Base-by-base conservation (phyloP, 2,888 invertebrate species). In the Asteroscopus sphinx region DNA sequence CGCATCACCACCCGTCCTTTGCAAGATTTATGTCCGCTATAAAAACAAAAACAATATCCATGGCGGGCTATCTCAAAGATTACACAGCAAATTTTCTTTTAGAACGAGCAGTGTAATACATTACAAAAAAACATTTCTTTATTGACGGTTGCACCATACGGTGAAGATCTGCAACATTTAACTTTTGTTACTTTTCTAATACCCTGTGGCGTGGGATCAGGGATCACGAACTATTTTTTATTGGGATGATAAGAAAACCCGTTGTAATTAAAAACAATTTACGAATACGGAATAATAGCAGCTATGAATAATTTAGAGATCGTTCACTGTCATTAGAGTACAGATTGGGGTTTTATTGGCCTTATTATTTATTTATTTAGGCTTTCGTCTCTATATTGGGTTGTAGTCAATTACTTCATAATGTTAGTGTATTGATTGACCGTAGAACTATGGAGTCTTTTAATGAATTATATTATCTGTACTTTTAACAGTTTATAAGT, bases 11-110 rank as follows among this genome's bases (percentile, higher is more conserved):
- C 82, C 86, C 82, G 85, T 85, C 86, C 83, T 79, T 83, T 65
- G 64, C 64, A 84, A 89, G 88, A 91, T 90, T 90, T 90, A 90
- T 89, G 75, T 76, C 72, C 69, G 75, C 76, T 66, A 79, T 77
- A 74, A 73, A 68, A 70, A 58, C 33, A 30, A 37, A 45, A 49
- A 36, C 21, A 0, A 21, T 48, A 44, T 85, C 75, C 90, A 90
- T 83, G 86, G 77, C 85, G 61, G 42, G 12, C 2, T 73, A 61
- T 49, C 32, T 26, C 25, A 11, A 45, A 30, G 30, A 47, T 26
- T 39, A 51, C 30, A 30, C 42, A 36, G 54, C 15, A 51, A 48
- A 30, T 30, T 13, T 37, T 30, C 11, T 8, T 64, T 61, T 33
- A n/a, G 51, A 85, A 65, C 56, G 78, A 67, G 88, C 83, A 88